Percentiles rank a stretch among this genome's conserved stretches.
These are phyloP conservation scores for Paguma larvata DNA, from an alignment of 2,797 vertebrate species.

Conservation along the genomic window DNA sequence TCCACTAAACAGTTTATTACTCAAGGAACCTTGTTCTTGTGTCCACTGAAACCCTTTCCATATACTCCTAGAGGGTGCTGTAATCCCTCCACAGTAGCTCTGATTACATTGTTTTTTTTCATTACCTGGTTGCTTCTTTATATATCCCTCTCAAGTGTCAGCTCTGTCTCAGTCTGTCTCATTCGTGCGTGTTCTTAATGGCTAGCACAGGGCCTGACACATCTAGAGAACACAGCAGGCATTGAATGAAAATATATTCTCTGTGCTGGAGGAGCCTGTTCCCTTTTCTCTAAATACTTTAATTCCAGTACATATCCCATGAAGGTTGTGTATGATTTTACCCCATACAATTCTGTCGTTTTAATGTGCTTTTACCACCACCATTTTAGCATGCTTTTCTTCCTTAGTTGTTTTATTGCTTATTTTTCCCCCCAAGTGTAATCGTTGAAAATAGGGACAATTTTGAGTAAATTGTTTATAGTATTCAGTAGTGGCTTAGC, in stretches of 20 bases:
- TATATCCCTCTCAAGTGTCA: not conserved
- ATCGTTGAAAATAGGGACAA: not conserved
- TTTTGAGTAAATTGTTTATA: conserved; percentile 45
- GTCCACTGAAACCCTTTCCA: not conserved
- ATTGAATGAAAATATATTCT: not conserved
- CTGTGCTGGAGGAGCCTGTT: not conserved
- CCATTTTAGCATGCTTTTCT: not conserved
- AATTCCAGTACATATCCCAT: not conserved
- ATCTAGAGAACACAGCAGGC: not conserved
- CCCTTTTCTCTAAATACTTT: not conserved
- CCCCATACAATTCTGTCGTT: not conserved
- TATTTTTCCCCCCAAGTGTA: not conserved
- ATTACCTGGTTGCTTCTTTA: not conserved
- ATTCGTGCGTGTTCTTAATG: not conserved
- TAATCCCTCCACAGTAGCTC: not conserved
- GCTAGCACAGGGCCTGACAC: not conserved
- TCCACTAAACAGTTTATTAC: not conserved
- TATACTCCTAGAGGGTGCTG: rapidly evolving
- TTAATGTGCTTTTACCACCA: not conserved
- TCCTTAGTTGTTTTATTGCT: not conserved
- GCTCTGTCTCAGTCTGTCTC: not conserved
- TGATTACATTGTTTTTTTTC: not conserved
- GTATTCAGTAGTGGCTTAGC: not conserved
- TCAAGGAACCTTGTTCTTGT: not conserved
- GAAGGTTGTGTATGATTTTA: not conserved